phyloP scores from a whole-genome alignment of 2,797 vertebrate genomes.

The Coracias cyanogaster region DNA sequence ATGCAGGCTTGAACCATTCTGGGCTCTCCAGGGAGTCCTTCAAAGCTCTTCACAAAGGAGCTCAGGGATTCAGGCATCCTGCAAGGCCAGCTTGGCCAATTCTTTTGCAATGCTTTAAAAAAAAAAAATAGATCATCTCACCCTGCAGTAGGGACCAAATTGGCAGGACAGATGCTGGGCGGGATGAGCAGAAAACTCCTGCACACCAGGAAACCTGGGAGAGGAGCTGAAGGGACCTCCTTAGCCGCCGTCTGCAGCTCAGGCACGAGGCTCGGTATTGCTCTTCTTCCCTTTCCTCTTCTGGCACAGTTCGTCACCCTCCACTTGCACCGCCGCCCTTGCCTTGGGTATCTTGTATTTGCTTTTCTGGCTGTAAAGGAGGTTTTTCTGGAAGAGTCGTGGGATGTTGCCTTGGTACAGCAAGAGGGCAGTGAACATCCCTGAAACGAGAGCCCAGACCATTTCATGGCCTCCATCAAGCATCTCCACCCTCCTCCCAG shows the following conservation, averaged over 20 bases:
- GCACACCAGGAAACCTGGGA: fast-evolving
- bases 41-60: not conserved
- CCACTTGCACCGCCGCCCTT: not conserved
- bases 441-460: constrained; percentile 62
- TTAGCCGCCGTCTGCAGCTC: fast-evolving
- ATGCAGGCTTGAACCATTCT: not conserved
- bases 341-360: constrained; percentile 85
- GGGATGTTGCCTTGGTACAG: constrained; percentile 88
- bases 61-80: not conserved
- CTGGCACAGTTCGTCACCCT: fast-evolving
- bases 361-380: constrained; percentile 87
- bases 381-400: constrained; percentile 88
- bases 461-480: fast-evolving
- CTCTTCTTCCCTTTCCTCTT: not conserved
- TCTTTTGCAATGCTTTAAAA: not conserved
- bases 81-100: not conserved
- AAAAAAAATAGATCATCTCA: no score
- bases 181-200: not conserved
- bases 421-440: constrained; percentile 87
- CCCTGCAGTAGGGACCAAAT: fast-evolving
- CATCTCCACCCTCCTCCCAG: fast-evolving
- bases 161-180: fast-evolving
- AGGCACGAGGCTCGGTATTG: not conserved
- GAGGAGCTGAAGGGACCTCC: not conserved
- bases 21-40: not conserved